Base-by-base conservation (phyloP, 2,797 vertebrate species). In the Rhabdophis nuchalis region DNA sequence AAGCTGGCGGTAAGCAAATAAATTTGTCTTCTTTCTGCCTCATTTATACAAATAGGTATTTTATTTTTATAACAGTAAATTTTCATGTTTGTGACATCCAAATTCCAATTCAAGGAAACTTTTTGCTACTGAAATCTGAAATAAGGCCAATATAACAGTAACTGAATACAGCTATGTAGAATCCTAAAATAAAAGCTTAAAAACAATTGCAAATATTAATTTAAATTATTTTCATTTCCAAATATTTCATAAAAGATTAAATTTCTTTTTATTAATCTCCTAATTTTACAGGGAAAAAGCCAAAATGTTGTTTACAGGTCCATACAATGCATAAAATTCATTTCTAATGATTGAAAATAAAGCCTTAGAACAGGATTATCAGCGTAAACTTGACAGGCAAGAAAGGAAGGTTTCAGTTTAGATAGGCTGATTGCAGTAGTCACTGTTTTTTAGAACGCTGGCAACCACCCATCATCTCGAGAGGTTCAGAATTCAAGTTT, bases 401-500 rank as follows among this genome's bases (percentile, higher is more conserved):
- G 54, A 85, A 85, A 87, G 5, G 85, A 82, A 52, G 25, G 46
- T 27, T 68, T 56, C 57, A 61, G 36, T 53, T 27, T 52, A 25
- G 16, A 53, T 56, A 87, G 41, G n/a, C 1, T 87, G 52, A 58
- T n/a, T 93, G 89, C 68, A 29, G 10, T 18, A 87, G 60, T 58
- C 72, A 87, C 56, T 89, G 16, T n/a, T 60, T n/a, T 90, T 88
- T 50, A 85, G 91, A 72, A 92, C 58, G 7, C 88, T 93, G 87
- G 91, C 89, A 85, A 89, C 0, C 25, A 50, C 27, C 61, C 91
- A 41, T 91, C 23, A 90, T 10, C 68, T 93, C 53, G 8, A 88
- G 86, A 92, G 53, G 58, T 29, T 56, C 88, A 85, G 1, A 53
- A 92, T 94, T 92, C 60, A 87, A 90, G 46, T 92, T 90, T 90